Base-by-base conservation (phyloP, 2,888 invertebrate species). In the Orthonychiurus folsomi region DNA sequence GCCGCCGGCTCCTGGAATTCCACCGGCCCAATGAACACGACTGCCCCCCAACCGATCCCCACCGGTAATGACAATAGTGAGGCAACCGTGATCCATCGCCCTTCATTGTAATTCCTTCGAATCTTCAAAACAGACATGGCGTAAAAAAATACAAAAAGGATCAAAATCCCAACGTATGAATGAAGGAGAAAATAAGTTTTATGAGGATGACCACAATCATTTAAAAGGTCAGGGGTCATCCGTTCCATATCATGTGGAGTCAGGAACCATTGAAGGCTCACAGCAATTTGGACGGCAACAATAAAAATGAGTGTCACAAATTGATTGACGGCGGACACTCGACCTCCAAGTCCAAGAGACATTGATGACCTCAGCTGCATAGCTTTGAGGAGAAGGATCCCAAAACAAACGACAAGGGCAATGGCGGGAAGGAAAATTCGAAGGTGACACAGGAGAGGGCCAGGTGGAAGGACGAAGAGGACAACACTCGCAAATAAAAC, bases 351-450 rank as follows among this genome's bases (percentile, higher is more conserved):
- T 2, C 78, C 78, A 12, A 77, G 69, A 1, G 75, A 71, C 12
- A 75, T 76, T 21, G 76, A 70, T n/a, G 76, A 74, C 48, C 77
- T 66, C 20, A 77, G 69, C 56, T 77, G 76, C 76, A 78, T 77
- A 12, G 75, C 74, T 71, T 77, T 76, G 53, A 77, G 72, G 1
- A 77, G 72, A 21, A 78, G 74, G 20, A 77, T 73, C 3, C 75
- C 76, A 68, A 76, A 77, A 65, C 76, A 76, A 25, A 76, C 70
- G 3, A 75, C 74, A 27, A 76, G 68, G 18, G 76, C 74, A 20
- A 75, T 61, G n/a, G 76, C 75, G 18, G 75, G 75, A 2, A 75
- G 59, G 64, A 76, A 74, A 2, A 75, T 69, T 23, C 76, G 68
- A 12, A 76, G 64, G 53, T 70, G 69, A 66, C 77, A 77, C 21